phyloP scores from a whole-genome alignment of 2,888 invertebrate genomes.

The Poecilus cupreus region DNA sequence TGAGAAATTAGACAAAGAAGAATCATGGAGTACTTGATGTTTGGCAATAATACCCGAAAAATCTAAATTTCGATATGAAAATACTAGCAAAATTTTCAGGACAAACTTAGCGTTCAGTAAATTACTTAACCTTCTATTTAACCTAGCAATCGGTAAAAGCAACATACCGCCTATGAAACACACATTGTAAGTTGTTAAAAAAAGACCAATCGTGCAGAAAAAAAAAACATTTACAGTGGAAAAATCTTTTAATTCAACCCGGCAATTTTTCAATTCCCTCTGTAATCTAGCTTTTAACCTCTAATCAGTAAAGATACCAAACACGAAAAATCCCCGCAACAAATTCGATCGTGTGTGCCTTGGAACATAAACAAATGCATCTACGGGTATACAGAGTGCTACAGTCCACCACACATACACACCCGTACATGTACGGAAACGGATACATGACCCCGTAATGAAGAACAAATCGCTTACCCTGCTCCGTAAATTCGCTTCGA shows the following conservation, averaged over 20 bases:
- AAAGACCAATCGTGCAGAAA: no score
- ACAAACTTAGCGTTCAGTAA: no score
- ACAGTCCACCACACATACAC: neutral
- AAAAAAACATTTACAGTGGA: no score
- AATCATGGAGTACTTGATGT: no score
- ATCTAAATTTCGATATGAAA: no score
- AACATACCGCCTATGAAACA: no score
- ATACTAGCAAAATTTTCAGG: no score
- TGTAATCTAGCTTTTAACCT: neutral
- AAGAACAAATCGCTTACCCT: conserved; percentile 54
- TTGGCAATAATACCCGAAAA: no score
- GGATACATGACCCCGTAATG: conserved; percentile 52
- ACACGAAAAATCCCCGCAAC: neutral
- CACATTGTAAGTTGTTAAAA: no score
- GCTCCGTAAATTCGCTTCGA: conserved; percentile 46
- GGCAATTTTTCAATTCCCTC: neutral
- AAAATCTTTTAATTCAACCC: neutral
- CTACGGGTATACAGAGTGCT: neutral
- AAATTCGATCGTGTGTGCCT: neutral
- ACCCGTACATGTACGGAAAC: conserved; percentile 13
- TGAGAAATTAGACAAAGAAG: no score
- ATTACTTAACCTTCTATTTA: no score
- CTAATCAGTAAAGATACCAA: conserved; percentile 6
- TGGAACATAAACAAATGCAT: conserved; percentile 16
- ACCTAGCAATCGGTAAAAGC: no score